phyloP scores from a whole-genome alignment of 2,113 vertebrate genomes.

The Sapayoa aenigma region DNA sequence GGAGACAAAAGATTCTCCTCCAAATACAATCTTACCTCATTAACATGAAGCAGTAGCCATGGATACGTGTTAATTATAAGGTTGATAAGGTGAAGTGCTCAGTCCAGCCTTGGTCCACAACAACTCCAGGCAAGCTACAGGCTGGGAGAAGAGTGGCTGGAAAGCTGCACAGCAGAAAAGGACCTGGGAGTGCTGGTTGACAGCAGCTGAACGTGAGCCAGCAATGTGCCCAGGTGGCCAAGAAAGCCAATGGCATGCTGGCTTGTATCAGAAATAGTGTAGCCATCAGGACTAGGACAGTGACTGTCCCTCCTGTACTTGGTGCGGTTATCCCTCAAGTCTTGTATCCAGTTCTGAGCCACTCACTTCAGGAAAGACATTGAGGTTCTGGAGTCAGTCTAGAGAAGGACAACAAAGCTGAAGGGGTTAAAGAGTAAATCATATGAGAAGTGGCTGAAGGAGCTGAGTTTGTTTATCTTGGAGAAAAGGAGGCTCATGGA shows the following conservation, averaged over 20 bases:
- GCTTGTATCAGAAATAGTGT: not conserved
- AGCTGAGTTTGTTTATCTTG: not conserved
- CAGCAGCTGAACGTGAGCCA: not conserved
- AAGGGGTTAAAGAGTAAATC: not conserved
- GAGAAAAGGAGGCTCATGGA: not conserved
- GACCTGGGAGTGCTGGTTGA: fast-evolving
- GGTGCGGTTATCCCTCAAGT: not conserved
- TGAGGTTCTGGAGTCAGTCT: not conserved
- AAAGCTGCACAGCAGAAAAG: not conserved
- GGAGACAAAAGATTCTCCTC: slow-evolving; percentile 29
- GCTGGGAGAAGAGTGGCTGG: not conserved
- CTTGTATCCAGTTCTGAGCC: not conserved
- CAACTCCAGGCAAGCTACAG: not conserved
- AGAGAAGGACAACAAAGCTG: not conserved
- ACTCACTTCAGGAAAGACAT: not conserved
- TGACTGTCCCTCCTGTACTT: not conserved
- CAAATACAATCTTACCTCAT: not conserved
- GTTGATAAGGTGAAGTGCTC: no score
- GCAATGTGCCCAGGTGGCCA: not conserved
- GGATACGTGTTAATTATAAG: slow-evolving; percentile 47
- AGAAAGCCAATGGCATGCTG: not conserved
- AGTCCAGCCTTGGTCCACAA: not conserved
- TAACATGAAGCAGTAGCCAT: slow-evolving; percentile 32
- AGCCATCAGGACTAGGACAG: not conserved
- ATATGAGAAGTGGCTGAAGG: not conserved